Conservation (phyloP, 2,797 vertebrate genomes). For the Siniperca undulata region DNA sequence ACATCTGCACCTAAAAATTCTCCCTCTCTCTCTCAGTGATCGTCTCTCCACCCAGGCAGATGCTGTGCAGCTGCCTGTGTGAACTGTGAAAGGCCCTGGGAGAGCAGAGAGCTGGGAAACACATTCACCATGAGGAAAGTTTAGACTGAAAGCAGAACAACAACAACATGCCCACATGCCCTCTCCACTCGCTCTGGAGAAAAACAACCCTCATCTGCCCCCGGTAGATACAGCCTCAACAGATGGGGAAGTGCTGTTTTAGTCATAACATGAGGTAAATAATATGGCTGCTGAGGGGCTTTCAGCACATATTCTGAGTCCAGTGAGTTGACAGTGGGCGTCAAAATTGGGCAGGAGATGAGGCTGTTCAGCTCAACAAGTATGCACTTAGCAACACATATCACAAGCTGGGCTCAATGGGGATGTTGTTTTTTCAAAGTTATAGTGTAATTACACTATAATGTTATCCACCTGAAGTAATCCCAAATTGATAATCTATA, state of each 20-base stretch:
- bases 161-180: constrained; percentile 52
- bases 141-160: constrained; percentile 51
- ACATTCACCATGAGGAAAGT: constrained; percentile 52
- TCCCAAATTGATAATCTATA: constrained; percentile 6
- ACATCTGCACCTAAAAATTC: constrained; percentile 10
- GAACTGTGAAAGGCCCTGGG: constrained; percentile 57
- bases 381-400: constrained; percentile 17
- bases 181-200: constrained; percentile 29
- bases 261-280: constrained; percentile 27
- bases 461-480: constrained; percentile 22
- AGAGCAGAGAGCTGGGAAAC: constrained; percentile 51
- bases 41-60: constrained; percentile 51
- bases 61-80: constrained; percentile 63
- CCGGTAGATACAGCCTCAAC: constrained; percentile 41
- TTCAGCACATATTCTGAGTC: neutral
- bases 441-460: neutral
- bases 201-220: constrained; percentile 52
- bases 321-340: constrained; percentile 17
- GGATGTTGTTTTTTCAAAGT: constrained; percentile 27
- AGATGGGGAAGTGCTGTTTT: constrained; percentile 52
- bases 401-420: constrained; percentile 4
- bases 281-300: constrained; percentile 27
- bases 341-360: constrained; percentile 11
- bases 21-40: constrained; percentile 29
- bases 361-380: constrained; percentile 27